Base-by-base conservation (phyloP, 2,113 vertebrate genomes). In the Istiophorus platypterus region DNA sequence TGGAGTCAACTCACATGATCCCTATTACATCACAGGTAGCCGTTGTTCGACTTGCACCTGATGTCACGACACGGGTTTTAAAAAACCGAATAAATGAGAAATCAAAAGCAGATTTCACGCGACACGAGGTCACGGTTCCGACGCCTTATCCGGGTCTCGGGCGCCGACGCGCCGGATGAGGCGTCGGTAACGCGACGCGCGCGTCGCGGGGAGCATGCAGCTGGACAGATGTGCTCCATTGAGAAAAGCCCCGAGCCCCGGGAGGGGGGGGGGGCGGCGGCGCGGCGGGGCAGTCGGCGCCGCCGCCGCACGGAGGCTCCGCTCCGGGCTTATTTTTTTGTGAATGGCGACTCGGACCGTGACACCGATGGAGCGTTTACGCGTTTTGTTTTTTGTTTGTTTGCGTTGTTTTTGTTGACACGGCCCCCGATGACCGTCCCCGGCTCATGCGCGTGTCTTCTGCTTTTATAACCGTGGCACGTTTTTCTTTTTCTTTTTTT, bases 251-350 rank as follows among this genome's bases (percentile, higher is more conserved):
- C 79, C 58, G 74, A 58, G 78, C 62, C 71, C 71, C 57, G 78
- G 64, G 72, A 82, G 31, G 80, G 81, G 72, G 84, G 31, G 80
- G 81, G 59, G 42, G 57, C 63, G 56, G 77, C 41, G 70, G 47
- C 69, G 66, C 2, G 42, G 63, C 58, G 61, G 76, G 82, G 70
- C 85, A 78, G 8, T 27, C 7, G 17, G 72, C 75, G 37, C 63
- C 37, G 72, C 81, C 24, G 5, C 76, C 45, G 8, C 83, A 39
- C 72, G 59, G n/a, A n/a, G n/a, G 49, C 89, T 87, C 81, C 45
- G 66, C 66, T 65, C 82, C 63, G 84, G 81, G 56, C 78, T 92
- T 94, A 94, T 94, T 94, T 92, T 94, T 94, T 94, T 94, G 88
- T 94, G 94, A 95, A 94, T 94, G 93, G 87, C 91, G 84, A 87